Evolutionary conservation across 2,113 vertebrate species (phyloP).

Genomic region (Prinia subflava): DNA sequence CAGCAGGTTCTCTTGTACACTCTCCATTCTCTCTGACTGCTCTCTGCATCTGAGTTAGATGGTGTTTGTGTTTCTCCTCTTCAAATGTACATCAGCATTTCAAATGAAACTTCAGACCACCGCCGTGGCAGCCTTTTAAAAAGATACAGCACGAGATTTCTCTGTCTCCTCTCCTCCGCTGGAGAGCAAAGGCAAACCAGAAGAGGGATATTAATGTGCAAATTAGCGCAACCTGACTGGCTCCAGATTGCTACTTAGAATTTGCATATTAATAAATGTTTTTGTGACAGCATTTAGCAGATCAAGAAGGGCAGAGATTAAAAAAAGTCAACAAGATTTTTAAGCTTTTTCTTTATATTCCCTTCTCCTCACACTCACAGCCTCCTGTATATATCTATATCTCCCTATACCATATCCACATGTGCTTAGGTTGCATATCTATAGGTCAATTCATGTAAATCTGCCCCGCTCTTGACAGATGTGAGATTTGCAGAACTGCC

Average conservation of each 20-base stretch:
- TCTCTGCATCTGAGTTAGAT: not conserved
- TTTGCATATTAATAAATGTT: constrained; percentile 86
- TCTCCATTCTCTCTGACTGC: not conserved
- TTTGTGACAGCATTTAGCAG: constrained; percentile 81
- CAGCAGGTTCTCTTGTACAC: not conserved
- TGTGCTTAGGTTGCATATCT: constrained; percentile 30
- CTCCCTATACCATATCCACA: not conserved
- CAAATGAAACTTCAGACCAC: constrained; percentile 40
- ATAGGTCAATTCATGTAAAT: constrained; percentile 42
- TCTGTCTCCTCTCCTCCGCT: not conserved
- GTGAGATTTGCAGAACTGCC: constrained; percentile 27
- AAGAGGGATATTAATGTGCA: constrained; percentile 85
- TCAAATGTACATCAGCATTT: constrained; percentile 30
- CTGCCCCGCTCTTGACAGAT: constrained; percentile 16
- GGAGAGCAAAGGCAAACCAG: constrained; percentile 67
- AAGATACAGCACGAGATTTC: not conserved
- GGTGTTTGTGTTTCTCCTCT: not conserved
- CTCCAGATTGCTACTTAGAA: constrained; percentile 82
- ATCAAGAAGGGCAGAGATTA: constrained; percentile 75
- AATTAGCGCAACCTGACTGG: constrained; percentile 81
- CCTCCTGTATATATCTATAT: not conserved
- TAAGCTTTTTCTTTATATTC: constrained; percentile 43
- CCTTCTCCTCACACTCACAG: not conserved
- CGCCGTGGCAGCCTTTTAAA: not conserved
- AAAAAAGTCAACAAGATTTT: constrained; percentile 68